Evolutionary conservation across 2,113 vertebrate species (phyloP), one percentile per base, ranked within the genome.

Genomic region (Mellivora capensis): DNA sequence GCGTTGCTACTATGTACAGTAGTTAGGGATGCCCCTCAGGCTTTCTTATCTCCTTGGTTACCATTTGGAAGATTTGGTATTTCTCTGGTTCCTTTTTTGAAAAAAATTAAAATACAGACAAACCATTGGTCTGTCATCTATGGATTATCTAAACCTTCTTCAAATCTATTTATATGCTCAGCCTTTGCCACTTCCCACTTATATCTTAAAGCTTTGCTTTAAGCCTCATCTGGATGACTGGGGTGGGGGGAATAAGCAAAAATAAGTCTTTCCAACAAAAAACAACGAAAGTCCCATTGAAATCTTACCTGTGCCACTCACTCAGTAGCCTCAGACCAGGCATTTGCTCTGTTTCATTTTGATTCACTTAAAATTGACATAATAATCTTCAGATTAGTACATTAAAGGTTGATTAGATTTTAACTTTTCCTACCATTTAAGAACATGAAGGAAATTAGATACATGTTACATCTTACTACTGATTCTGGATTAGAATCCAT

Each of bases 351-450:
- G 71, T 42, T 91, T 94, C 92, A 88, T 74, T 94, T 34, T 82
- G 69, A 91, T 95, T 79, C 81, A 89, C 96, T 93, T 84, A 90
- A 97, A 93, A 90, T 87, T 96, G 71, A 94, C 57, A 82, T 72
- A 84, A 96, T 97, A 91, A 96, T 91, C 96, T 97, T 94, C 76
- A 96, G 37, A 90, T 52, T 76, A 92, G 74, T 81, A 25, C 27
- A 90, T 96, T 96, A 96, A 97, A 98, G 62, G 80, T 96, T 97
- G 96, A 98, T 97, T 98, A 91, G 61, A 94, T 89, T 96, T 98
- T 97, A 95, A 88, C 91, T 80, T 96, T 94, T 93, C 86, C 84
- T 87, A 82, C 37, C 96, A 95, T 74, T 95, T 95, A 74, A 17
- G 91, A 91, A 92, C 81, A 94, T 90, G 76, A 96, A 88, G 37